Base-by-base conservation (phyloP, 2,113 vertebrate genomes). In the Urocynchramus pylzowi region DNA sequence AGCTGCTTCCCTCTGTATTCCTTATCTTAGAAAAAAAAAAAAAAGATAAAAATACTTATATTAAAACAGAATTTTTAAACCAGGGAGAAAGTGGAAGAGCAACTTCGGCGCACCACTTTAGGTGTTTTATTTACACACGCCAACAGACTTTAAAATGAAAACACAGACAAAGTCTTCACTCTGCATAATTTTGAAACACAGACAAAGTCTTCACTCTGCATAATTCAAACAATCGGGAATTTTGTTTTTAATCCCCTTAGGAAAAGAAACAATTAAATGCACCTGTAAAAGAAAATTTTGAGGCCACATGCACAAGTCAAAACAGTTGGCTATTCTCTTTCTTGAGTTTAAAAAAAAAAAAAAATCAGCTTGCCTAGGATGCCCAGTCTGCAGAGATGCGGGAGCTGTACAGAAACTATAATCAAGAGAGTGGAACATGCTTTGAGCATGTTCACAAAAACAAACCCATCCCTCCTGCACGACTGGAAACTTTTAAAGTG, bases 251-350 rank as follows among this genome's bases (percentile, higher is more conserved):
- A 24, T 22, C 1, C 2, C 12, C 6, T 45, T 16, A 50, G 22
- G 11, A 83, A 45, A 0, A 64, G 9, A 2, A 54, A 14, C 13
- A 64, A 54, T 23, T 7, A 65, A 50, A 54, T 1, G 1, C 4
- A 57, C 2, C 18, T 5, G 10, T 28, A 11, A 26, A 57, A 87
- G 8, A 69, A 79, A 87, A 44, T 6, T 23, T n/a, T 35, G 31
- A 39, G 41, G 47, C 12, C 31, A 52, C 17, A 3, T 2, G 1
- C 9, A 37, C 5, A n/a, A 28, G 15, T 37, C 20, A 42, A 56
- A 77, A 41, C 2, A 74, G 11, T 4, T 49, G 27, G 7, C 4
- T 49, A 3, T 4, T 6, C 10, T 37, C 49, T 69, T 28, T 23
- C 35, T 85, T 7, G 0, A 50, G 15, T 73, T n/a, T n/a, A n/a